Evolutionary conservation across 1,140 invertebrate species (phyloP), one percentile per base, ranked within the genome.

Genomic region (Drosophila bipectinata): DNA sequence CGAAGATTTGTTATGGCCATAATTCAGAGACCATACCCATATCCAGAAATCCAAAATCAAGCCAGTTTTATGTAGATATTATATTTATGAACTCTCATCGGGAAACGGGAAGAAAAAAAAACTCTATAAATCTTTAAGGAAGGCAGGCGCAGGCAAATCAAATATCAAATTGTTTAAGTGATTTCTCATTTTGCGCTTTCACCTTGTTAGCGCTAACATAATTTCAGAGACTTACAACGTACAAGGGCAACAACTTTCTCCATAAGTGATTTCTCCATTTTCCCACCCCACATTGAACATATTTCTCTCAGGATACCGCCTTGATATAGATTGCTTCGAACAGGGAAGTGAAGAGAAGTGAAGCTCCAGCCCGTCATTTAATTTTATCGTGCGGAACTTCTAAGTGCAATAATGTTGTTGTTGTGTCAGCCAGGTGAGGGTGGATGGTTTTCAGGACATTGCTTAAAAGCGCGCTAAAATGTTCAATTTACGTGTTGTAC

Each of bases 391-490:
- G 59, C 79, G 82, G 82, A 87, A 87, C 78, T 87, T 87, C 82
- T 87, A 87, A 87, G 82, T 87, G 83, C 82, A 82, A 72, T 82
- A 74, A 53, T 73, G 62, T 55, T 78, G 48, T 61, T 79, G 57
- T 54, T 62, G 58, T 53, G 37, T 53, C 41, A 30, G 69, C 54
- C 77, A 79, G 77, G 71, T 75, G 77, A 53, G 69, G 53, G 59
- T 73, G 69, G 30, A 39, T 54, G 57, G 52, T 44, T 44, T 14
- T 14, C 39, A 32, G 8, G 32, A 55, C 61, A 55, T 85, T 77
- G 77, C 80, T 88, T 87, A 87, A 87, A 88, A 87, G 83, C 75
- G 75, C 83, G 84, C 82, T 87, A 87, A 87, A 87, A 87, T 87
- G 83, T 88, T 87, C 83, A 88, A 87, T 87, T 87, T 87, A 79